These are phyloP conservation scores for Lacanobia wlatinum DNA, from an alignment of 2,888 invertebrate species.

Conservation along the genomic window DNA sequence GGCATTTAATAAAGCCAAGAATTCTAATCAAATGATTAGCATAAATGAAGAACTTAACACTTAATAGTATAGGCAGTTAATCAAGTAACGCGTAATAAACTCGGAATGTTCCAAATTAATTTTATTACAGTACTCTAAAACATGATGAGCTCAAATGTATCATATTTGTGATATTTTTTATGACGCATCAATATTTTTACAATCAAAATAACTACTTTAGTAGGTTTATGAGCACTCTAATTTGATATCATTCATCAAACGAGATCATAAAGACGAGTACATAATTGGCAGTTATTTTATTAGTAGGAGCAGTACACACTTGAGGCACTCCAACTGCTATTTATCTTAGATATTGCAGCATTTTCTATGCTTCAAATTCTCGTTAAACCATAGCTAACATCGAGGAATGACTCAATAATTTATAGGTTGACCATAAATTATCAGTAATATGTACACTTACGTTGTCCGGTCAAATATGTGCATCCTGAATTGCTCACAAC, in stretches of 20 bases:
- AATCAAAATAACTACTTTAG: slow-evolving; percentile 68
- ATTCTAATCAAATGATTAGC: slow-evolving; percentile 46
- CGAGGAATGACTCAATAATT: slow-evolving; percentile 54
- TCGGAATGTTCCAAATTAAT: slow-evolving; percentile 44
- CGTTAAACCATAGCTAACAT: slow-evolving; percentile 24
- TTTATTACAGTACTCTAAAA: slow-evolving; percentile 63
- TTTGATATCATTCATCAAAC: slow-evolving; percentile 69
- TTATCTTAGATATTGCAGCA: slow-evolving; percentile 3
- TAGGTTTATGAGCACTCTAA: slow-evolving; percentile 70
- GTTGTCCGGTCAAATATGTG: slow-evolving; percentile 63
- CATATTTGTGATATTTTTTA: slow-evolving; percentile 69
- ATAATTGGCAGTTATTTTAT: slow-evolving; percentile 66
- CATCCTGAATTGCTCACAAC: slow-evolving; percentile 60
- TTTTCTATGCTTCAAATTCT: slow-evolving; percentile 17
- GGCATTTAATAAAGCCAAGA: slow-evolving; percentile 19
- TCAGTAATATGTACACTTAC: slow-evolving; percentile 62
- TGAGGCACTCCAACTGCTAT: neutral
- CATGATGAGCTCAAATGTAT: slow-evolving; percentile 65
- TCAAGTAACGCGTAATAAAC: slow-evolving; percentile 53
- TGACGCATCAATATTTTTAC: slow-evolving; percentile 70
- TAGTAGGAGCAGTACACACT: slow-evolving; percentile 52
- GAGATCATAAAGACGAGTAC: slow-evolving; percentile 65
- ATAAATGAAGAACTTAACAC: slow-evolving; percentile 50
- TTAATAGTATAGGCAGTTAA: slow-evolving; percentile 37
- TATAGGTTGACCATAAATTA: slow-evolving; percentile 57